Evolutionary conservation across 2,888 invertebrate genomes (phyloP).

Genomic region (Hirtodrosophila alboralis): DNA sequence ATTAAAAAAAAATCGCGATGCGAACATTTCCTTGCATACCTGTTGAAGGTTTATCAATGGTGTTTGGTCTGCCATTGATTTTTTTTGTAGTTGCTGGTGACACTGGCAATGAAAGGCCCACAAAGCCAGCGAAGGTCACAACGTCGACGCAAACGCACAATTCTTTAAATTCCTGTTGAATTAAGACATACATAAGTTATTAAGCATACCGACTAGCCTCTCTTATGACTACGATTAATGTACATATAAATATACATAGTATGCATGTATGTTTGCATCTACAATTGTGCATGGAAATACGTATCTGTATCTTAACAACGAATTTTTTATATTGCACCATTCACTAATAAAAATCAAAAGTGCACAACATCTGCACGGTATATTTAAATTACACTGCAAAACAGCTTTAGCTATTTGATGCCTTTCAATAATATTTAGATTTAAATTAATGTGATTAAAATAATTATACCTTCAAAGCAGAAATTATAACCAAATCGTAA

Average conservation of each 20-base stretch:
- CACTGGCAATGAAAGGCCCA: slow-evolving; percentile 62
- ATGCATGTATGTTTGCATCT: slow-evolving; percentile 1
- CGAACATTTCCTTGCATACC: slow-evolving; percentile 46
- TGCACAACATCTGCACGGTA: not conserved
- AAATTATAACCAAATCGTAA: slow-evolving; percentile 38
- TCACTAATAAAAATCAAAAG: slow-evolving; percentile 10
- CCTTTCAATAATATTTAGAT: not conserved
- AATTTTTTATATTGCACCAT: slow-evolving; percentile 40
- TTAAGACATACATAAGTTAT: slow-evolving; percentile 14
- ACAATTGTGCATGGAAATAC: not conserved
- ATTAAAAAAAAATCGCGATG: slow-evolving; percentile 13
- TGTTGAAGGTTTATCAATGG: slow-evolving; percentile 76
- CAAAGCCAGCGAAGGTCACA: slow-evolving; percentile 65
- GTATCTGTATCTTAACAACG: slow-evolving; percentile 8
- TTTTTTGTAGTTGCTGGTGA: slow-evolving; percentile 39
- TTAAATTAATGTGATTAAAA: not conserved
- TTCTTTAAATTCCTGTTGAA: slow-evolving; percentile 29
- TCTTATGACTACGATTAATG: not conserved
- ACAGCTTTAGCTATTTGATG: not conserved
- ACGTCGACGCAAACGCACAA: slow-evolving; percentile 30
- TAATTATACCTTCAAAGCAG: slow-evolving; percentile 29
- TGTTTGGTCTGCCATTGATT: slow-evolving; percentile 80
- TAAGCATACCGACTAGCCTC: not conserved
- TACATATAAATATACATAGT: slow-evolving; percentile 4
- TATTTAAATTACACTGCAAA: not conserved